These are phyloP conservation scores for Aix galericulata DNA, from an alignment of 2,113 vertebrate species.

Conservation along the genomic window DNA sequence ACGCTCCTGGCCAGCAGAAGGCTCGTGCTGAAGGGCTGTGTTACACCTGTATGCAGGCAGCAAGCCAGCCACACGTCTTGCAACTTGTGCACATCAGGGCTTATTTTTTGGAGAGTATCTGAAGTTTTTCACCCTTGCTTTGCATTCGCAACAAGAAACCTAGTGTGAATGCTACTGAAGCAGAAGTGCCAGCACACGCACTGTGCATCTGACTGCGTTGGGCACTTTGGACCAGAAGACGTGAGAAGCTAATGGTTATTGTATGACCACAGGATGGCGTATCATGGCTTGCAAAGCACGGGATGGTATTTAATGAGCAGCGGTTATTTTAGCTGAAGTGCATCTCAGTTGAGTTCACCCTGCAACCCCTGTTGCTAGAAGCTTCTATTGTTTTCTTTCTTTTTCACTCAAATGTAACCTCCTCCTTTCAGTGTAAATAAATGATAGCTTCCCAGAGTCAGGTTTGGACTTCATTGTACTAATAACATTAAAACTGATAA, in stretches of 20 bases:
- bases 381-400: neutral
- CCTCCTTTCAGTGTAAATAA: neutral
- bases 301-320: fast-evolving
- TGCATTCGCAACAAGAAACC: neutral
- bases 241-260: neutral
- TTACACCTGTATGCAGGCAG: fast-evolving
- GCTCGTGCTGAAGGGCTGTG: fast-evolving
- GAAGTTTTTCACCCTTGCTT: neutral
- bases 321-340: fast-evolving
- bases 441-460: neutral
- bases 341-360: fast-evolving
- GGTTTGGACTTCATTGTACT: neutral
- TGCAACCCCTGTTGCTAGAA: neutral
- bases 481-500: neutral
- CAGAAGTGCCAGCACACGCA: fast-evolving
- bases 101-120: fast-evolving
- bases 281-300: neutral
- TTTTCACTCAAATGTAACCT: neutral
- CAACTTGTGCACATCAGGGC: fast-evolving
- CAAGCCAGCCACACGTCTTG: fast-evolving
- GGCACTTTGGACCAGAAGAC: neutral
- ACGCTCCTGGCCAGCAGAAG: neutral
- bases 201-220: fast-evolving
- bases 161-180: fast-evolving
- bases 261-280: slow-evolving; percentile 55